Evolutionary conservation across 2,888 invertebrate species (phyloP), one percentile per base, ranked within the genome.

Genomic region (Drosophila subsilvestris): DNA sequence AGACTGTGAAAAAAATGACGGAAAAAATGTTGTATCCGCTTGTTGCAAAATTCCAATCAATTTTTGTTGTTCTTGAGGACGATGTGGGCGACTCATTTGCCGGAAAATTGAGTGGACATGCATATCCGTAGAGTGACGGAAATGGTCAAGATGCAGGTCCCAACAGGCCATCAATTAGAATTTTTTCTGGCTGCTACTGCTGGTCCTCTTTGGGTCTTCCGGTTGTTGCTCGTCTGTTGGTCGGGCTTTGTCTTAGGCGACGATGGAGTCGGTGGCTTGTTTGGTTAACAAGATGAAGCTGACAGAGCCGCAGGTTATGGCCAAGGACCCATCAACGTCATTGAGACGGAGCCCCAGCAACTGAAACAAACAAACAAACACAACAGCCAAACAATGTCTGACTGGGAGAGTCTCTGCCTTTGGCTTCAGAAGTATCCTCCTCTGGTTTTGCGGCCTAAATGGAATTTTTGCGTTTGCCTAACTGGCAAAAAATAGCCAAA

Each of bases 21-120:
- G 22, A 60, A 37, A 60, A 70, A 63, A 70, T 68, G 49, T 57
- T 82, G 60, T 74, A 79, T 63, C 66, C 73, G 74, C 81, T 74
- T 84, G 81, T 74, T 81, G 76, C 68, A 82, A 37, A 82, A 86
- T 89, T 86, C 84, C 89, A 90, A 90, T 89, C 90, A 89, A 90
- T 90, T 90, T 89, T 78, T 75, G 72, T 79, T 57, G 75, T 55
- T 62, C 57, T 60, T 47, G 58, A 59, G 62, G 71, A 69, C 67
- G 72, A 74, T 57, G 53, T 25, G 70, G 70, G 63, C 58, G 63
- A 77, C 68, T 84, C 77, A 89, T 89, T 89, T 88, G 80, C 79
- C 76, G 89, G 80, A 89, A 89, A 89, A 89, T 88, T 87, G 90
- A 87, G 79, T 83, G 87, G 88, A 89, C 89, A 78, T 83, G 81